These are phyloP conservation scores for Aplidium turbinatum DNA, from an alignment of 23 tunicate genomes.

Conservation along the genomic window DNA sequence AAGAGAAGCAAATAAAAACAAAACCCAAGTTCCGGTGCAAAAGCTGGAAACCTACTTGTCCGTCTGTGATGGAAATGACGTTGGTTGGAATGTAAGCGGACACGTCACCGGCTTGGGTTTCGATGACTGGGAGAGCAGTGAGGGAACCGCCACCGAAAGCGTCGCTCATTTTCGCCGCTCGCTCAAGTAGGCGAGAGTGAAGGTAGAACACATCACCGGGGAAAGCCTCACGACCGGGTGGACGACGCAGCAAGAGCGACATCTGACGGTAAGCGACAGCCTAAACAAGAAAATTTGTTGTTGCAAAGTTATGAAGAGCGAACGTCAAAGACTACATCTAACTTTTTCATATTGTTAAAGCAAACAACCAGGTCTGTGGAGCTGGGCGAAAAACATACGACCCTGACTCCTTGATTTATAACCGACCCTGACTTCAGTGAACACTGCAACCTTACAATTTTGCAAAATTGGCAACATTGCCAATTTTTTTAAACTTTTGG, in stretches of 20 bases:
- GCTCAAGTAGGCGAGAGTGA: constrained; percentile 96
- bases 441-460: too few species aligned
- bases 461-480: too few species aligned
- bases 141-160: constrained; percentile 95
- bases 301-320: too few species aligned
- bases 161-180: constrained; percentile 99
- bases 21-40: too few species aligned
- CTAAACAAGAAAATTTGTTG: constrained; percentile 40
- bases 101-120: constrained; percentile 99
- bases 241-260: constrained; percentile 99
- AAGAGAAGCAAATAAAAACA: too few species aligned
- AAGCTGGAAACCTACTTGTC: constrained; percentile 55
- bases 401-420: too few species aligned
- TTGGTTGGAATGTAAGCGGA: constrained; percentile 99
- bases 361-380: too few species aligned
- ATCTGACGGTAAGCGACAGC: constrained; percentile 99
- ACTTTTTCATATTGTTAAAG: too few species aligned
- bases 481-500: too few species aligned
- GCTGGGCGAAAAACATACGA: too few species aligned
- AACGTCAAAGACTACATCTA: too few species aligned
- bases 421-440: too few species aligned
- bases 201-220: constrained; percentile 99
- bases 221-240: constrained; percentile 99
- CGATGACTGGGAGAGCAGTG: constrained; percentile 98
- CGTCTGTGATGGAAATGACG: constrained; percentile 99